Percentiles rank a stretch among this genome's conserved stretches.
Evolutionary conservation across 2,888 invertebrate genomes (phyloP).

Genomic region (Mycalesis mineus): DNA sequence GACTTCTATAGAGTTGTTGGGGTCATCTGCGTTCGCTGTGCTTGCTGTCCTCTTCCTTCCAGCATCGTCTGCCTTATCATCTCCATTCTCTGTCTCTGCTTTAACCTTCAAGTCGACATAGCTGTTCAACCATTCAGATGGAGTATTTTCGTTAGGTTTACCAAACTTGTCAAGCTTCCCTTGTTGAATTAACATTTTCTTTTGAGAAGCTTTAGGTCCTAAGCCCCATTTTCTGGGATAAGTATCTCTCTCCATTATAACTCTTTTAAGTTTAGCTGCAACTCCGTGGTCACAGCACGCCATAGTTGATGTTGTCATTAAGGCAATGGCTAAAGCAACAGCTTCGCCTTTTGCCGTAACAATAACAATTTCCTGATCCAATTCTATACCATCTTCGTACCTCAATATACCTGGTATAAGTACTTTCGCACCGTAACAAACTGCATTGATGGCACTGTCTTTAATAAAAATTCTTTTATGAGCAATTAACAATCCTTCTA

Average conservation of each 20-base stretch:
- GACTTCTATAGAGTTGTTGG: constrained; percentile 60
- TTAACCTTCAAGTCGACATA: constrained; percentile 81
- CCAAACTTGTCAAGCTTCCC: constrained; percentile 97
- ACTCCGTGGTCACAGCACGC: constrained; percentile 98
- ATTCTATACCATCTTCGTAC: constrained; percentile 98
- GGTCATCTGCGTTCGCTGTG: constrained; percentile 68
- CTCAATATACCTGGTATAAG: constrained; percentile 97
- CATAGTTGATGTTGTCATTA: constrained; percentile 99
- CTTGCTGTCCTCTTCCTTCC: constrained; percentile 77
- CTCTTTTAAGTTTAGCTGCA: constrained; percentile 97
- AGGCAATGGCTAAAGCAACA: constrained; percentile 92
- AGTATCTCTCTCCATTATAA: constrained; percentile 99
- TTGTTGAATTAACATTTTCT: constrained; percentile 92
- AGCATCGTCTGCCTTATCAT: constrained; percentile 49
- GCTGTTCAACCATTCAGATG: constrained; percentile 90
- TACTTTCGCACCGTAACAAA: constrained; percentile 99
- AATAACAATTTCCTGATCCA: constrained; percentile 98
- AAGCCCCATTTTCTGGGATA: constrained; percentile 99
- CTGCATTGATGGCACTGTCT: constrained; percentile 98
- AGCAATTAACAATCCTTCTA: constrained; percentile 92
- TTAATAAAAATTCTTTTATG: constrained; percentile 99
- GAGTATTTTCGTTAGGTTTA: constrained; percentile 97
- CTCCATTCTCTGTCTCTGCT: constrained; percentile 42
- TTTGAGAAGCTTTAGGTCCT: constrained; percentile 94
- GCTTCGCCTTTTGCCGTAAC: constrained; percentile 98